These are phyloP conservation scores for Trachops cirrhosus DNA, from an alignment of 2,797 vertebrate species.

Conservation along the genomic window DNA sequence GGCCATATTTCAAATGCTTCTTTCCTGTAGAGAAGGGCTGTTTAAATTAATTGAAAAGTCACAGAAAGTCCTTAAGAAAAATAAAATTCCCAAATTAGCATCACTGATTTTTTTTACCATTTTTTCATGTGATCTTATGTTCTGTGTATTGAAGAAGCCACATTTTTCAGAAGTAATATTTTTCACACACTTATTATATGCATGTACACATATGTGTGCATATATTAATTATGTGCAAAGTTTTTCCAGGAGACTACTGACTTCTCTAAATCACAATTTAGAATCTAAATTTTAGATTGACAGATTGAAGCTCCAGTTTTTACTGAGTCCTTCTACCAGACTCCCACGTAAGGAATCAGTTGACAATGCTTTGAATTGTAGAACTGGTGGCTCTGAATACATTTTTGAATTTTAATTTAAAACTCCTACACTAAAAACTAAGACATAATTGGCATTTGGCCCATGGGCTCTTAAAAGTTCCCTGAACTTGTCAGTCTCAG, in stretches of 20 bases:
- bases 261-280: background rate
- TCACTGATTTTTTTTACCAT: background rate
- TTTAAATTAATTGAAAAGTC: constrained; percentile 17
- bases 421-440: background rate
- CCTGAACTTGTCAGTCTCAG: background rate
- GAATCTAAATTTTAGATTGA: background rate
- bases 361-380: background rate
- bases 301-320: background rate
- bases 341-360: background rate
- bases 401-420: constrained; percentile 40
- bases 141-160: background rate
- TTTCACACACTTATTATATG: background rate
- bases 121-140: background rate
- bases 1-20: background rate
- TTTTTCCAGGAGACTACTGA: background rate
- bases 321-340: background rate
- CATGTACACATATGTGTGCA: background rate
- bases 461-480: background rate
- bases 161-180: background rate
- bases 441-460: background rate
- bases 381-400: background rate
- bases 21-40: background rate
- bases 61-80: background rate
- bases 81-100: background rate
- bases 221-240: background rate